Evolutionary conservation across 2,113 vertebrate species (phyloP).

Genomic region (Notiomystis cincta): DNA sequence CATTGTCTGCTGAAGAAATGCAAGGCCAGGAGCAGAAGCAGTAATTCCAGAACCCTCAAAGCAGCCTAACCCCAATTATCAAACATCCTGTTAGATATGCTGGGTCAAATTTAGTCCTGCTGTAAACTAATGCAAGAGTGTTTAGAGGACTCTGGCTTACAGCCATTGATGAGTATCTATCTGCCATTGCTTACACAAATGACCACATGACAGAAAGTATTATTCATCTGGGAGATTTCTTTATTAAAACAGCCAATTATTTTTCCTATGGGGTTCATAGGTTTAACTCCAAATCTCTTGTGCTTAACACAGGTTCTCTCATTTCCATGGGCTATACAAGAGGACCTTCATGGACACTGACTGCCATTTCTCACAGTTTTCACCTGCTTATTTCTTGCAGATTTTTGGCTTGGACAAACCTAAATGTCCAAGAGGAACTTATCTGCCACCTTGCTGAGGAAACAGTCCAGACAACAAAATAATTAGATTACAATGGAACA

Average conservation of each 20-base stretch:
- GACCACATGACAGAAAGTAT: background rate
- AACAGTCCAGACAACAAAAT: background rate
- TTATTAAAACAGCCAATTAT: background rate
- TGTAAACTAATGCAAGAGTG: background rate
- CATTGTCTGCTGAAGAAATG: background rate
- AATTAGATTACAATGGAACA: background rate
- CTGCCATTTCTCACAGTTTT: background rate
- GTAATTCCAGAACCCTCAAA: background rate
- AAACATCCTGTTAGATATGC: background rate
- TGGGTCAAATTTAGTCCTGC: background rate
- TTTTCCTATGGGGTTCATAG: background rate
- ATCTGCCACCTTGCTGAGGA: background rate
- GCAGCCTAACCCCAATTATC: background rate
- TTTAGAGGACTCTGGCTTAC: background rate
- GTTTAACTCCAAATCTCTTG: background rate
- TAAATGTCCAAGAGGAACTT: background rate
- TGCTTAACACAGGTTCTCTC: background rate
- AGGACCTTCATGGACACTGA: background rate
- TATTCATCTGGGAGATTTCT: background rate
- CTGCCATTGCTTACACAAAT: background rate
- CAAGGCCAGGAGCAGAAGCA: background rate
- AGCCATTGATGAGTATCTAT: background rate
- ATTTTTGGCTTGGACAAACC: background rate
- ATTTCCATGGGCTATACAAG: background rate
- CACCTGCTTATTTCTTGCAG: background rate